Evolutionary conservation across 2,888 invertebrate species (phyloP).

Genomic region (Brachylomia viminalis): DNA sequence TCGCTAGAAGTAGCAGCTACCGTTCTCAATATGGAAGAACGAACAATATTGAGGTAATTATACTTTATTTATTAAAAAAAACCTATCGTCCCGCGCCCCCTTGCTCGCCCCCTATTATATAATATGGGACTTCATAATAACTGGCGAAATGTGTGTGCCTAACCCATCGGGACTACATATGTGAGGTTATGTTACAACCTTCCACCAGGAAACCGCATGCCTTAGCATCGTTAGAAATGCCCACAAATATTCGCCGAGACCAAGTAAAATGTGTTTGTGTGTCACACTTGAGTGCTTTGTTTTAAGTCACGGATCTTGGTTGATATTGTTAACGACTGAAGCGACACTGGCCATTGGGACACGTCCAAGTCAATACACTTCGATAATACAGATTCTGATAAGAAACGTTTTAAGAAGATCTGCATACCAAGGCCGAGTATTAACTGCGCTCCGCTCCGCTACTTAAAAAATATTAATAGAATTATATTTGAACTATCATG

Average conservation of each 20-base stretch:
- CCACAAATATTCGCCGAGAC: constrained; percentile 29
- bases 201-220: neutral
- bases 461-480: constrained; percentile 59
- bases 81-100: neutral
- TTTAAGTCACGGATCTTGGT: constrained; percentile 51
- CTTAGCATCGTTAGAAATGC: constrained; percentile 20
- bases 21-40: constrained; percentile 92
- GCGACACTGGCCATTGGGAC: constrained; percentile 38
- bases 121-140: neutral
- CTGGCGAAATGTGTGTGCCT: neutral
- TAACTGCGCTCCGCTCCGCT: constrained; percentile 16
- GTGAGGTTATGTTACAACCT: neutral
- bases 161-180: no score
- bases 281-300: constrained; percentile 51
- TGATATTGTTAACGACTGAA: constrained; percentile 24
- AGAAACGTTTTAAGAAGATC: constrained; percentile 47
- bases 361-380: constrained; percentile 51
- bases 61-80: neutral
- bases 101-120: neutral
- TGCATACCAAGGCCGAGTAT: constrained; percentile 31
- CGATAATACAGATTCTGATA: constrained; percentile 54
- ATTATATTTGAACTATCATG: constrained; percentile 55
- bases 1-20: constrained; percentile 93
- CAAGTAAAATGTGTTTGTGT: constrained; percentile 38
- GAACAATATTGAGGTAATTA: constrained; percentile 87